Evolutionary conservation across 2,888 invertebrate genomes (phyloP), one percentile per base, ranked within the genome.

Genomic region (Phlogophora meticulosa): DNA sequence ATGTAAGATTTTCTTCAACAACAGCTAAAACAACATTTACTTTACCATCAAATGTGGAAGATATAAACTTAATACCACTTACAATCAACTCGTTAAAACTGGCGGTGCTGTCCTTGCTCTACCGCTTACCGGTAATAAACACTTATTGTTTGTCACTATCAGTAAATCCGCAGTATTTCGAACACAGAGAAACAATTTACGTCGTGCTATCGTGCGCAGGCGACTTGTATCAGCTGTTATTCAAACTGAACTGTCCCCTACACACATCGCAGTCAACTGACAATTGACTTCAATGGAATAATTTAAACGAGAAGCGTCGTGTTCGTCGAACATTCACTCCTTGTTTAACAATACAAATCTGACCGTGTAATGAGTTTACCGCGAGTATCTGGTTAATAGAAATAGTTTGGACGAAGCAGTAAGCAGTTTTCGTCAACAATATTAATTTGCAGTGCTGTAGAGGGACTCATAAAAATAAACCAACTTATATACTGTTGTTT

Each of bases 261-360:
- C 28, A 15, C 63, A 70, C 80, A 78, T 75, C 72, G 80, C 70
- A 72, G 75, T 80, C 91, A 94, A 94, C 94, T 93, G 94, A 88
- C 87, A 94, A 94, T 94, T 94, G 95, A 88, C 88, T 93, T 91
- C 91, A 94, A 94, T 94, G 81, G 91, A 92, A 92, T 94, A 90
- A 91, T 92, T 92, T 90, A 88, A 90, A 86, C 81, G 67, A 56
- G 56, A 42, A 32, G 60, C 61, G 62, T 70, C 60, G 51, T 63
- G 57, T 80, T 48, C 64, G 68, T 63, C 59, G 49, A 57, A 66
- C 52, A 61, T 57, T 61, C 42, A 38, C 53, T 72, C 34, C 49
- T 38, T 43, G 52, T 64, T 52, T 40, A 34, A 32, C 40, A 36
- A 59, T 40, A 76, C 38, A 72, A 65, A 60, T 61, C 49, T 70